Evolutionary conservation across 2,113 vertebrate species (phyloP).

Genomic region (Furnarius figulus): DNA sequence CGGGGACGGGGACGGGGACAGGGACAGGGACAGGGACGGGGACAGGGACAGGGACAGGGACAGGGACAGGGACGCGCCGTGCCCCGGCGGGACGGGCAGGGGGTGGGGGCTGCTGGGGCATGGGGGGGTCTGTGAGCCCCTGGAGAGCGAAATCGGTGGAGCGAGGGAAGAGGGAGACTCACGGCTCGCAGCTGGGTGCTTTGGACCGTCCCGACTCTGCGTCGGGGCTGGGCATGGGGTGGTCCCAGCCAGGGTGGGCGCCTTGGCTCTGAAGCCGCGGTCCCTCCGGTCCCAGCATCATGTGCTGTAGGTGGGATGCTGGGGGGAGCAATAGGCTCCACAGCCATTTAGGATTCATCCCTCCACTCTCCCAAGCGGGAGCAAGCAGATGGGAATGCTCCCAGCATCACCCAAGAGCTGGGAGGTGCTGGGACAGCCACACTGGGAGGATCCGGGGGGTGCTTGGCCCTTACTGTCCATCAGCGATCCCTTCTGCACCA

Average conservation of each 20-base stretch:
- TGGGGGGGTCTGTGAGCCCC: neutral
- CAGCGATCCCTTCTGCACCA: neutral
- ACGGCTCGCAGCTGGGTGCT: neutral
- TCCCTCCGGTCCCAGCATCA: fast-evolving
- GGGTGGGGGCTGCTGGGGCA: neutral
- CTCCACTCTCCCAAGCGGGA: fast-evolving
- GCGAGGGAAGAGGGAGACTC: neutral
- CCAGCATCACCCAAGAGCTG: neutral
- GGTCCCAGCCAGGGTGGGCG: neutral
- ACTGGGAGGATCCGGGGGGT: fast-evolving
- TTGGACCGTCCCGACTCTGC: neutral
- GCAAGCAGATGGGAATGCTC: neutral
- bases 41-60: too few species aligned
- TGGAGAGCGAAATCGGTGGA: fast-evolving
- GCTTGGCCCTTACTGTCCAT: neutral
- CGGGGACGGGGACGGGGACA: too few species aligned
- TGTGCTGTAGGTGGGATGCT: neutral
- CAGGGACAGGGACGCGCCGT: neutral
- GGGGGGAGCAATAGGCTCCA: neutral
- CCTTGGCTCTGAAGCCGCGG: fast-evolving
- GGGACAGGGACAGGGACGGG: too few species aligned
- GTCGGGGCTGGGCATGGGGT: fast-evolving
- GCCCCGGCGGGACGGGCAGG: neutral
- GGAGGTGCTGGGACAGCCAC: fast-evolving
- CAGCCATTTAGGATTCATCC: fast-evolving